Evolutionary conservation across 2,113 vertebrate genomes (phyloP), one percentile per base, ranked within the genome.

Genomic region (Candoia aspera): DNA sequence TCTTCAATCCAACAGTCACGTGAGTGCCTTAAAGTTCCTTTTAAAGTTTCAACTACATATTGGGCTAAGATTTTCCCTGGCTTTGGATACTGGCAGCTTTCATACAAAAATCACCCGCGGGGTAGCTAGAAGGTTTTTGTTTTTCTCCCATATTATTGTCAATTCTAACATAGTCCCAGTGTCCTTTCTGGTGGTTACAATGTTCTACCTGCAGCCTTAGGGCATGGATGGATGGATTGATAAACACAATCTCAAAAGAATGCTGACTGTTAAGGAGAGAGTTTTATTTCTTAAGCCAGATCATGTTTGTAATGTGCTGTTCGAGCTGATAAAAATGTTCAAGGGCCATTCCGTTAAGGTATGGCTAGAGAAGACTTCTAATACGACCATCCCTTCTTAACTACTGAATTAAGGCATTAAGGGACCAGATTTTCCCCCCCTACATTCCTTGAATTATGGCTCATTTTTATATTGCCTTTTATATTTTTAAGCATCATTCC

Each of bases 21-120:
- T 19, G 87, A 95, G 94, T 96, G 96, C 95, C 97, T 96, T 96
- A 92, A 94, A 10, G 83, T 95, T 87, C 90, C 60, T 68, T 90
- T 8, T 87, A 13, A 0, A 46, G 46, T 87, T 73, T 42, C 53
- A 87, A 17, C 24, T 4, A 86, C 29, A 21, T 4, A 12, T 42
- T 68, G 53, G 64, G 33, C 62, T 94, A 88, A 53, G 84, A 90
- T 24, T 37, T 33, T 94, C 95, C 46, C 73, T 94, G 87, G 42
- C 33, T 17, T 46, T 21, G 29, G 49, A 84, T 68, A 49, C 10
- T 55, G 49, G 24, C 24, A 60, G 42, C 19, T 59, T 90, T 87
- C 87, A 79, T 42, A 79, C 73, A 42, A 57, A 33, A 91, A 19
- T 57, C 17, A 49, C 5, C 60, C 23, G 73, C 33, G 54, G 6